Base-by-base conservation (phyloP, 2,888 invertebrate species). In the Mesorhabditis spiculigera region DNA sequence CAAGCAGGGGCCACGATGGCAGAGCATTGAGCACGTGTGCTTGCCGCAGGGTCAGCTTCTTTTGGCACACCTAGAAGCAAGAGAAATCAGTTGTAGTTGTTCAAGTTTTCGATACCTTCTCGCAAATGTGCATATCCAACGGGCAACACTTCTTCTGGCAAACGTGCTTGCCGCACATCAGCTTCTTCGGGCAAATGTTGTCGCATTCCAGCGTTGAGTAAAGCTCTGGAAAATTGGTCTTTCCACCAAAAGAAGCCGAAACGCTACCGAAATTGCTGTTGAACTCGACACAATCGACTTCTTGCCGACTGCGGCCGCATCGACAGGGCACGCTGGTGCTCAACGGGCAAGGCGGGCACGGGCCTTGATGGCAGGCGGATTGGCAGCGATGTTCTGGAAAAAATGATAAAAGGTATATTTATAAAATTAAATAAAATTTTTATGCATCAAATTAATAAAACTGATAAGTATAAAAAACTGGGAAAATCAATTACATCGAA, bases 21-120 rank as follows among this genome's bases (percentile, higher is more conserved):
- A 97, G 68, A 91, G 90, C 83, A 91, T 91, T 79, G 92, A 87
- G 87, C 96, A 96, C 81, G 91, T 91, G 87, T 97, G 96, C 78
- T 90, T 89, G 70, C 94, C 94, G 87, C 97, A 97, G 45, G n/a
- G 91, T 90, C 43, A 97, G 89, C 68, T 90, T 90, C 84, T 92
- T 80, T 50, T 80, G 79, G 87, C 95, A 95, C 66, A 91, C 65
- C 74, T 81, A 71, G 43, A 73, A 65, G 5, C n/a, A n/a, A n/a
- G n/a, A n/a, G n/a, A n/a, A n/a, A n/a, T n/a, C n/a, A n/a, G n/a
- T n/a, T n/a, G n/a, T n/a, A n/a, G n/a, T n/a, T n/a, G n/a, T n/a
- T n/a, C n/a, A 28, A 28, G 28, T 28, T 28, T 28, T 3, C 3
- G 28, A 28, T 28, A 28, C 28, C 28, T 28, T 28, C 28, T 28